Evolutionary conservation across 2,888 invertebrate genomes (phyloP).

Genomic region (Adelognathus sp.): DNA sequence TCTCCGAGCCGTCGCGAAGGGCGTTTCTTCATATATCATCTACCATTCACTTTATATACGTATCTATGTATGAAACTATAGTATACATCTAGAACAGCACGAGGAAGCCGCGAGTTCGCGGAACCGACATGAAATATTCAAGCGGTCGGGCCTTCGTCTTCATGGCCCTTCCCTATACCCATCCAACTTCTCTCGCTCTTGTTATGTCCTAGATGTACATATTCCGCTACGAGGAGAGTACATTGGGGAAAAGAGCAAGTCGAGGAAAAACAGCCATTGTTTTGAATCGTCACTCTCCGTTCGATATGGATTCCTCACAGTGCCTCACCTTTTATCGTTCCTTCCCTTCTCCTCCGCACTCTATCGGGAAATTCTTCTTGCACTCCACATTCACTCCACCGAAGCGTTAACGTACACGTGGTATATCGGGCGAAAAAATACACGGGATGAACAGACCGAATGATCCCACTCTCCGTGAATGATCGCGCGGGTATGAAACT

Average conservation of each 20-base stretch:
- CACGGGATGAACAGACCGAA: background rate
- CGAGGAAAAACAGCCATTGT: slow-evolving; percentile 1
- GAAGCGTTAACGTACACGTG: background rate
- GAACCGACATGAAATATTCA: slow-evolving; percentile 75
- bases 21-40: background rate
- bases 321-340: background rate
- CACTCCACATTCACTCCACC: background rate
- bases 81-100: slow-evolving; percentile 1
- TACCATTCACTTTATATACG: background rate
- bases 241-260: background rate
- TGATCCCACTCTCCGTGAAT: background rate
- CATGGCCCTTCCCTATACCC: slow-evolving; percentile 53
- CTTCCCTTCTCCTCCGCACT: background rate
- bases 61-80: background rate
- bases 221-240: background rate
- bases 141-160: slow-evolving; percentile 61
- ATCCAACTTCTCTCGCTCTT: slow-evolving; percentile 28
- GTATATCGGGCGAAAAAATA: background rate
- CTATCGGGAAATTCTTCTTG: background rate
- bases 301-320: background rate
- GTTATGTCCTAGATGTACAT: slow-evolving; percentile 7
- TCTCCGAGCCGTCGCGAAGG: slow-evolving; percentile 7
- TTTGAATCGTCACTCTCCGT: slow-evolving; percentile 5
- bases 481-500: slow-evolving; percentile 7
- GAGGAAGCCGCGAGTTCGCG: slow-evolving; percentile 59